These are phyloP conservation scores for Sclerodermus sp. DNA, from an alignment of 2,888 invertebrate species.

Conservation along the genomic window DNA sequence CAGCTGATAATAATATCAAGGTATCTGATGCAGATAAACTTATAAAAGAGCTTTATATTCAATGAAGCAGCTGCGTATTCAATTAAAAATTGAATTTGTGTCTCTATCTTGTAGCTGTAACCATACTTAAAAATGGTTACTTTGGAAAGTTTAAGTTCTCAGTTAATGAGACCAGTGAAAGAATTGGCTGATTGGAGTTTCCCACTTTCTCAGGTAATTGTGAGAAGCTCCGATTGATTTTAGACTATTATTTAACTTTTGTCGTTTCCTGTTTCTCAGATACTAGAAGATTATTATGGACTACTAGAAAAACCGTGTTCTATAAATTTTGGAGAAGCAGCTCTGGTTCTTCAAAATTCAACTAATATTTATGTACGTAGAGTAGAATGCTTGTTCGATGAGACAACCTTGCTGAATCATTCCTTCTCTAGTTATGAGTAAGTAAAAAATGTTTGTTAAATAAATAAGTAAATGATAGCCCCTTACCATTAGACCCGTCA, in stretches of 20 bases:
- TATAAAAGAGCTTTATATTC: too few species aligned
- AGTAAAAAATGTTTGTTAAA: constrained; percentile 11
- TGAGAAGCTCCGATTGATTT: not conserved
- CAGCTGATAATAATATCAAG: too few species aligned
- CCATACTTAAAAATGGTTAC: constrained; percentile 26
- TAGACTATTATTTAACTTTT: not conserved
- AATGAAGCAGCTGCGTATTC: too few species aligned
- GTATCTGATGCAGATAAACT: too few species aligned
- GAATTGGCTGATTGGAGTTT: constrained; percentile 48
- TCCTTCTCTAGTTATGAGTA: constrained; percentile 44
- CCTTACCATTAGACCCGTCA: not conserved
- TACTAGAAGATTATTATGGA: constrained; percentile 39
- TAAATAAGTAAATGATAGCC: not conserved
- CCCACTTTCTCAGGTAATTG: constrained; percentile 44
- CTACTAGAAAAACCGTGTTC: constrained; percentile 33
- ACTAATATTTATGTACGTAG: constrained; percentile 72
- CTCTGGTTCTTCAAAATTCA: constrained; percentile 75
- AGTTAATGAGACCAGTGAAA: constrained; percentile 44
- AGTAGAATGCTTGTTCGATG: constrained; percentile 67
- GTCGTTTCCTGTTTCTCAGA: constrained; percentile 23
- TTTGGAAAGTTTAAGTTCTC: constrained; percentile 37
- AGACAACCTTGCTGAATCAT: constrained; percentile 56
- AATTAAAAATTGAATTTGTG: not conserved
- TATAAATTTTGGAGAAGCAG: constrained; percentile 74
- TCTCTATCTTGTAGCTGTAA: not conserved